A percentile compares a stretch with the other conserved stretches of the same genome.
These are phyloP conservation scores for Muraenolepis orangiensis DNA, from an alignment of 2,797 vertebrate species.

Conservation along the genomic window DNA sequence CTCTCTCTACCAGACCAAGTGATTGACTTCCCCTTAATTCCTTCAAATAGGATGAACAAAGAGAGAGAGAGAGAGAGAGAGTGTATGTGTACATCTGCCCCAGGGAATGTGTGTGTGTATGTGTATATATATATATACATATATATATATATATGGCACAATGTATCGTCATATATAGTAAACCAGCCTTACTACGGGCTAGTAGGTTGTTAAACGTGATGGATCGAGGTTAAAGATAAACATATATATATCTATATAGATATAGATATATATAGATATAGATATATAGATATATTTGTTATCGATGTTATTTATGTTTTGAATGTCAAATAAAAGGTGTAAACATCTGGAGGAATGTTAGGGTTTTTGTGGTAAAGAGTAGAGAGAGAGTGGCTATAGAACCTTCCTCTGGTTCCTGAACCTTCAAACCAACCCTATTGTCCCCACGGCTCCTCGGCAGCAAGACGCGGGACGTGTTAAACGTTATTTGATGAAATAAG, in stretches of 20 bases:
- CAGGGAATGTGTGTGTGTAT: neutral
- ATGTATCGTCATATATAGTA: neutral
- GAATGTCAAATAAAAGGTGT: neutral
- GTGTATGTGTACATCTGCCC: slow-evolving; percentile 59
- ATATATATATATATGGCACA: too few species aligned
- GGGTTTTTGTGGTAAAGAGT: neutral
- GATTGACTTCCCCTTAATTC: slow-evolving; percentile 78
- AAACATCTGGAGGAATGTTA: neutral
- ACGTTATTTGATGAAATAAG: neutral
- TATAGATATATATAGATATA: too few species aligned
- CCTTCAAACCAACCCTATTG: neutral
- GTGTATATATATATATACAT: neutral
- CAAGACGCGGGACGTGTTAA: neutral
- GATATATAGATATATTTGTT: too few species aligned
- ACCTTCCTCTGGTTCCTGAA: neutral
- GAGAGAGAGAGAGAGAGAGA: slow-evolving; percentile 23
- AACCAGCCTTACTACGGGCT: neutral
- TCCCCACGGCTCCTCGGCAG: neutral
- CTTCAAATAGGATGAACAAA: slow-evolving; percentile 2
- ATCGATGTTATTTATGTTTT: too few species aligned
- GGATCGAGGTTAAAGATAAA: neutral
- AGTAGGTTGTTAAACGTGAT: neutral
- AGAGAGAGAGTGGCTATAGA: neutral
- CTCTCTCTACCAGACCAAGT: slow-evolving; percentile 48
- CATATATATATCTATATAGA: too few species aligned